A percentile compares a stretch with the other conserved stretches of the same genome.
Evolutionary conservation across 1,140 invertebrate species (phyloP).

Genomic region (Drosophila subobscura): DNA sequence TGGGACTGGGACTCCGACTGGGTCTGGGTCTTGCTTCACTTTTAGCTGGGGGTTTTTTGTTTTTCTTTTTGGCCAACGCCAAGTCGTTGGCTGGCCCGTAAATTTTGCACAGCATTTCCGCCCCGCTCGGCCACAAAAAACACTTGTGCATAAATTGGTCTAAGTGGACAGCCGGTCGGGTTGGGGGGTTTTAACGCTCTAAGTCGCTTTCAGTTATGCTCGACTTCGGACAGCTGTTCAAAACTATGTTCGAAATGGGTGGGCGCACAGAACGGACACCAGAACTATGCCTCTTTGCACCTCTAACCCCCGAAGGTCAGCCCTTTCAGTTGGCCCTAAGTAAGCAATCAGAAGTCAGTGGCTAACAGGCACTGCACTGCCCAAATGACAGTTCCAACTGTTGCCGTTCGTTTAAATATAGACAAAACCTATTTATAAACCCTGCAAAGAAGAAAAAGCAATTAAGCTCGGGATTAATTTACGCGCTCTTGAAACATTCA

Average conservation of each 20-base stretch:
- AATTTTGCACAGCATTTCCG: constrained; percentile 57
- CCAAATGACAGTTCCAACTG: constrained; percentile 57
- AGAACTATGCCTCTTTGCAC: background rate
- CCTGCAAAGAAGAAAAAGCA: constrained; percentile 56
- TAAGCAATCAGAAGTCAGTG: constrained; percentile 32
- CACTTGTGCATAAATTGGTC: constrained; percentile 68
- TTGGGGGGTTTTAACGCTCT: constrained; percentile 10
- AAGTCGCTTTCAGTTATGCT: constrained; percentile 27
- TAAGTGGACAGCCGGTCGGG: constrained; percentile 55
- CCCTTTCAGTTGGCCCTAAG: constrained; percentile 10
- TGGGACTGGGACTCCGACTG: constrained; percentile 21
- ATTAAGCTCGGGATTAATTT: constrained; percentile 80
- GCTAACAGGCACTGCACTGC: constrained; percentile 5
- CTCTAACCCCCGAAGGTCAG: background rate
- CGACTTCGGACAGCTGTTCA: constrained; percentile 24
- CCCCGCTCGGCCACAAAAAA: constrained; percentile 22
- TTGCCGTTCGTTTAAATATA: constrained; percentile 59
- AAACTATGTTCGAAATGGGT: background rate
- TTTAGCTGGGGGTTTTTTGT: constrained; percentile 31
- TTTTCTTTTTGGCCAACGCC: constrained; percentile 5
- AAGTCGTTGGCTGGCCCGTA: constrained; percentile 14
- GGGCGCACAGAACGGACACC: background rate
- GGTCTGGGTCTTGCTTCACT: constrained; percentile 45
- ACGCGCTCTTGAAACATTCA: constrained; percentile 71
- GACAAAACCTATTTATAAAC: constrained; percentile 57